Evolutionary conservation across 2,113 vertebrate species (phyloP).

Genomic region (Clarias gariepinus): DNA sequence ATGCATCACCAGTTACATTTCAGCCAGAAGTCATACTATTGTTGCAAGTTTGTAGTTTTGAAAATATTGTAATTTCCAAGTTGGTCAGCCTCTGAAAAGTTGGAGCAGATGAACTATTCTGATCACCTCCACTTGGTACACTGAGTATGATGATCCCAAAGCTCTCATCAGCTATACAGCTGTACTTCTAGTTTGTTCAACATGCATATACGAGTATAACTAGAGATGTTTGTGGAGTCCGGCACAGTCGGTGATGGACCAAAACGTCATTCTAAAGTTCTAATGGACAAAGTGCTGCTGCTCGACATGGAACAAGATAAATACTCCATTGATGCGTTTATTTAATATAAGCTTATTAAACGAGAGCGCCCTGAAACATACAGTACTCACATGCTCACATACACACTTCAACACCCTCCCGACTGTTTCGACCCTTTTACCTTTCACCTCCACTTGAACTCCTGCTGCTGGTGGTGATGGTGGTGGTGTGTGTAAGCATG

Average conservation of each 20-base stretch:
- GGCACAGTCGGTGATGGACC: constrained; percentile 49
- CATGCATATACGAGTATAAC: not conserved
- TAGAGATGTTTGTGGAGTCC: too few species aligned
- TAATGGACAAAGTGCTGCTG: constrained; percentile 81
- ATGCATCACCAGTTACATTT: too few species aligned
- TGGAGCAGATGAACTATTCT: not conserved
- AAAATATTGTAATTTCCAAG: too few species aligned
- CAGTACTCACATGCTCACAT: constrained; percentile 74
- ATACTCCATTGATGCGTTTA: constrained; percentile 53
- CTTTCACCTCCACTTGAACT: constrained; percentile 90
- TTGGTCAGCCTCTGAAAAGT: not conserved
- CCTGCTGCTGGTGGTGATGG: constrained; percentile 3
- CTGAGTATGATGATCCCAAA: not conserved
- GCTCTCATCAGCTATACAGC: not conserved
- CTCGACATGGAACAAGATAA: constrained; percentile 62
- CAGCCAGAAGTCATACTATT: too few species aligned
- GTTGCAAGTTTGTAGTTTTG: too few species aligned
- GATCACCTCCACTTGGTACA: not conserved
- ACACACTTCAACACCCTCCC: constrained; percentile 65
- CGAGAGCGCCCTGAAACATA: constrained; percentile 77
- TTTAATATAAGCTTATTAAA: constrained; percentile 83
- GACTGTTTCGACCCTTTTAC: constrained; percentile 84
- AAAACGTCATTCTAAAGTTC: not conserved
- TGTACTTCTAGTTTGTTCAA: not conserved
- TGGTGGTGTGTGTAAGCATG: constrained; percentile 49